Evolutionary conservation across 2,797 vertebrate species (phyloP).

Genomic region (Acanthopagrus latus): DNA sequence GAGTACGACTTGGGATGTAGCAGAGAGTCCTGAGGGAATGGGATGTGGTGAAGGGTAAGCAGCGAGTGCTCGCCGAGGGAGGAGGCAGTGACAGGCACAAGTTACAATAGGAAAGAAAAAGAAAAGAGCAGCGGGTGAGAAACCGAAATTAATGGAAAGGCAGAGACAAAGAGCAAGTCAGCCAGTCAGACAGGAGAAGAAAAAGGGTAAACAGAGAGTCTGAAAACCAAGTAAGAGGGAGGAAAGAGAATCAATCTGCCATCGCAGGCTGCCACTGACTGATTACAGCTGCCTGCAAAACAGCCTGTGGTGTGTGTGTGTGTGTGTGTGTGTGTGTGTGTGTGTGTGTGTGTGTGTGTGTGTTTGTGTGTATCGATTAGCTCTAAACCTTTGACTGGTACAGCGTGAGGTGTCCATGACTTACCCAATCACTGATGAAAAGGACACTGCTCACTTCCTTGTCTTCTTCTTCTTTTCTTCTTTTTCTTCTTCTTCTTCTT

Average conservation of each 20-base stretch:
- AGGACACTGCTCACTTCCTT: conserved; percentile 41
- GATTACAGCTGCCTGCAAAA: conserved; percentile 72
- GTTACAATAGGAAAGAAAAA: conserved; percentile 24
- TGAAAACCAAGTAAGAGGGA: conserved; percentile 39
- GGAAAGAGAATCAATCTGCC: conserved; percentile 66
- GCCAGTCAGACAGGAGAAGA: conserved; percentile 36
- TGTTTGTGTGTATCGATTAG: conserved; percentile 56
- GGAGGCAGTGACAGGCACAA: conserved; percentile 44
- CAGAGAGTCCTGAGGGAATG: conserved; percentile 23
- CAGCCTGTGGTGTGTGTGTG: conserved; percentile 38
- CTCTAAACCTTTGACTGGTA: conserved; percentile 52
- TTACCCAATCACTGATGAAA: conserved; percentile 56
- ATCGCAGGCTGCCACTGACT: conserved; percentile 54
- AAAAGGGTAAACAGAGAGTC: conserved; percentile 45
- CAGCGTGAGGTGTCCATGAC: conserved; percentile 64
- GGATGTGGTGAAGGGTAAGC: conserved; percentile 34
- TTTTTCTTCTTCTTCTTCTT: not conserved
- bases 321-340: conserved; percentile 20
- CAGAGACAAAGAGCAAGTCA: conserved; percentile 51
- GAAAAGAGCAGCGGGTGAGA: conserved; percentile 44
- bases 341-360: conserved; percentile 31
- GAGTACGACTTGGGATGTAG: not conserved
- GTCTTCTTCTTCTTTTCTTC: not conserved
- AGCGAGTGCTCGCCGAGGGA: conserved; percentile 13
- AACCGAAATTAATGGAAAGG: conserved; percentile 49